Evolutionary conservation across 2,888 invertebrate genomes (phyloP).

Genomic region (Suillia variegata): DNA sequence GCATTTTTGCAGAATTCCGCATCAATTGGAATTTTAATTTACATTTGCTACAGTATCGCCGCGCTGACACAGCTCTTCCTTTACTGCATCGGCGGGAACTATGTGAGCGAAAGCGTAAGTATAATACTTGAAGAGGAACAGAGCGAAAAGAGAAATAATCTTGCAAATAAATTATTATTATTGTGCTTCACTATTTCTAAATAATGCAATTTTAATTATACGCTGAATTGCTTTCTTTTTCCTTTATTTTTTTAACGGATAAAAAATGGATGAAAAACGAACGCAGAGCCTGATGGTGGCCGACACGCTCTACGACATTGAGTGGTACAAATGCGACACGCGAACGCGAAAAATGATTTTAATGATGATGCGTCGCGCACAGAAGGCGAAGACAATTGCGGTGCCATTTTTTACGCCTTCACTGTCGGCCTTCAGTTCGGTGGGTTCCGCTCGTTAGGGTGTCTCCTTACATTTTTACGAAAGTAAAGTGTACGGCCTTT

Average conservation of each 20-base stretch:
- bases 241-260: conserved; percentile 12
- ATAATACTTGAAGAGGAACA: conserved; percentile 2
- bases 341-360: conserved; percentile 55
- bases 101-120: conserved; percentile 55
- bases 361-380: conserved; percentile 55
- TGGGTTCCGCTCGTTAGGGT: conserved; percentile 34
- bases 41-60: conserved; percentile 51
- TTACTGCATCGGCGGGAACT: conserved; percentile 56
- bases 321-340: conserved; percentile 58
- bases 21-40: conserved; percentile 48
- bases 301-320: conserved; percentile 49
- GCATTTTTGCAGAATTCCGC: conserved; percentile 44
- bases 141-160: not conserved
- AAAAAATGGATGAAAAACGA: not conserved
- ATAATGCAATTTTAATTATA: not conserved
- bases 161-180: not conserved
- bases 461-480: too few relatives aligned
- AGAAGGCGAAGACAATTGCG: conserved; percentile 47
- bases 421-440: conserved; percentile 50
- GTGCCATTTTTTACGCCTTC: conserved; percentile 59
- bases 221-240: conserved; percentile 6
- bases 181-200: conserved; percentile 7
- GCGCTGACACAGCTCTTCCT: conserved; percentile 53
- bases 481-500: too few relatives aligned
- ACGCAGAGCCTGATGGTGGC: conserved; percentile 52